These are phyloP conservation scores for Orcinus orca DNA, from an alignment of 2,113 vertebrate species.

Conservation along the genomic window DNA sequence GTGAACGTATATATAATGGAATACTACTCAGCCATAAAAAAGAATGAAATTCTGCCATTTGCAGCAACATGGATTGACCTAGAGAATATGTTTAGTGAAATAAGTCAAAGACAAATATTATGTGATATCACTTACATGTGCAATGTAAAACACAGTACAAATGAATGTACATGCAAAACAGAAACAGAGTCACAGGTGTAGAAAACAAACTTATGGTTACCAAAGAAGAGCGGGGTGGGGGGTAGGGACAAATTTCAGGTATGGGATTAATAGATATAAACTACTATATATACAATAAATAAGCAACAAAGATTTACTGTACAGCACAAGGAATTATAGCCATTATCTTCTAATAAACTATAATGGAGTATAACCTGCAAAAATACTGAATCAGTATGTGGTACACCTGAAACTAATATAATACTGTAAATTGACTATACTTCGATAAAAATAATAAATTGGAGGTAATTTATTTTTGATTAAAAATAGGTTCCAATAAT, in stretches of 20 bases:
- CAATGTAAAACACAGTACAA: neutral
- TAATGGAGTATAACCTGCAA: neutral
- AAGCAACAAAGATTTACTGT: neutral
- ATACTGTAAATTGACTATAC: neutral
- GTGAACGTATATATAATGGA: neutral
- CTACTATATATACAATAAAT: neutral
- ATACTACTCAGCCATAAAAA: neutral
- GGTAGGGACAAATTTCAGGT: neutral
- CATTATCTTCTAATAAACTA: neutral
- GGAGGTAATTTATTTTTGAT: neutral
- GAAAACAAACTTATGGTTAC: neutral
- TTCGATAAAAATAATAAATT: neutral
- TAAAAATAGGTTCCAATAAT: slow-evolving; percentile 3
- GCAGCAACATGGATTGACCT: neutral
- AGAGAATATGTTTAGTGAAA: neutral
- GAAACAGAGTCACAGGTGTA: neutral
- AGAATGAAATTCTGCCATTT: neutral
- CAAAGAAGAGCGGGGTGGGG: neutral
- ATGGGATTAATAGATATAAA: neutral
- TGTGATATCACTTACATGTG: neutral
- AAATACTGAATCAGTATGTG: neutral
- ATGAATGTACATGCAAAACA: neutral
- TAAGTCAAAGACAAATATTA: neutral
- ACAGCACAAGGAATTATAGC: neutral
- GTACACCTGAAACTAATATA: neutral